Percentiles rank a stretch among this genome's conserved stretches.
These are phyloP conservation scores for Siphonodentalium dalli DNA, from an alignment of 2,888 invertebrate genomes.

Conservation along the genomic window DNA sequence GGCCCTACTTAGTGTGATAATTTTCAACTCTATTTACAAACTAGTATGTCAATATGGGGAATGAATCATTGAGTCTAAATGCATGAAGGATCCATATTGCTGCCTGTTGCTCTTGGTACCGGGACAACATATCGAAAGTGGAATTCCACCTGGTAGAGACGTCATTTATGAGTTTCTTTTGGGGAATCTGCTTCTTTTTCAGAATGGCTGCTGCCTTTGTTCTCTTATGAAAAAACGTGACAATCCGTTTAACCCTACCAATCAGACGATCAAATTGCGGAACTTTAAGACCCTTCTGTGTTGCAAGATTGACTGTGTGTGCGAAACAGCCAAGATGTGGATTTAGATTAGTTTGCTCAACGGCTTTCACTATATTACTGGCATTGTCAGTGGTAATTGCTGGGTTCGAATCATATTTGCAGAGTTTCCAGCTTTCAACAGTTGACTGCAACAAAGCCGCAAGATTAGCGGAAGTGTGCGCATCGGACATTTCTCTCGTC, in stretches of 20 bases:
- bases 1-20: too few species aligned
- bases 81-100: too few species aligned
- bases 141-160: too few species aligned
- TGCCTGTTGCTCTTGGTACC: too few species aligned
- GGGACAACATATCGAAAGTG: too few species aligned
- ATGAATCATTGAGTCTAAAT: too few species aligned
- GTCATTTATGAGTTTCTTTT: too few species aligned
- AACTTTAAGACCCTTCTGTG: neutral
- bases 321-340: slow-evolving; percentile 4
- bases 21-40: too few species aligned
- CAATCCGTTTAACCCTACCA: neutral
- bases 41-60: too few species aligned
- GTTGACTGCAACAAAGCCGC: neutral
- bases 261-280: neutral
- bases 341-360: neutral
- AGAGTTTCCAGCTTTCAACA: slow-evolving; percentile 1
- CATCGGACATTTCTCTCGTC: neutral
- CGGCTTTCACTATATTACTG: neutral
- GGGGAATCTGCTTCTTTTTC: too few species aligned
- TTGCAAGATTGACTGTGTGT: slow-evolving; percentile 8
- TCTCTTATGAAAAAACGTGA: too few species aligned
- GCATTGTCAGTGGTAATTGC: slow-evolving; percentile 8
- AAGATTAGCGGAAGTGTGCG: slow-evolving; percentile 1
- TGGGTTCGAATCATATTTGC: neutral
- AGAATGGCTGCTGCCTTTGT: too few species aligned